A percentile compares a stretch with the other conserved stretches of the same genome.
phyloP scores from a whole-genome alignment of 2,113 vertebrate genomes.

The Chaenogobius annularis region DNA sequence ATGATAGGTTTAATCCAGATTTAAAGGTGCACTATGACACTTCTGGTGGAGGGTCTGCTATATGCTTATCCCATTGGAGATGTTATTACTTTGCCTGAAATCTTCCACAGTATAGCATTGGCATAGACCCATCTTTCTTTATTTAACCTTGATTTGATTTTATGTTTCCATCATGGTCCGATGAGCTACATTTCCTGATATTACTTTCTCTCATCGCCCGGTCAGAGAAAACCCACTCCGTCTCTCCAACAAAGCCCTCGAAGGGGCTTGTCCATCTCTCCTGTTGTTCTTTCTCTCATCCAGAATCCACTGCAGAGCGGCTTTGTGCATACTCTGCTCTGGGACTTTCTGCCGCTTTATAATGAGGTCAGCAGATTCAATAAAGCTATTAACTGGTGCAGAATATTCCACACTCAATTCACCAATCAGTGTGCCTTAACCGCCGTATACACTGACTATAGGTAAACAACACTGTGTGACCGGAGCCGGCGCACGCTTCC shows the following conservation, averaged over 20 bases:
- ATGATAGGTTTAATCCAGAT: neutral
- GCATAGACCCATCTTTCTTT: too few species aligned
- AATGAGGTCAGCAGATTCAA: constrained; percentile 72
- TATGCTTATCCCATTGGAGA: neutral
- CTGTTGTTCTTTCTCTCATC: constrained; percentile 1
- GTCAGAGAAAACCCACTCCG: neutral
- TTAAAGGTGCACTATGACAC: neutral
- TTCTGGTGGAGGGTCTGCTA: neutral
- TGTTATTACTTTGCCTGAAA: neutral
- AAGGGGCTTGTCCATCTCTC: neutral
- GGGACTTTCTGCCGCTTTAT: constrained; percentile 68
- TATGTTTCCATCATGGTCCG: neutral
- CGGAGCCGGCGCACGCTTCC: constrained; percentile 22
- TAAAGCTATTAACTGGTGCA: constrained; percentile 61
- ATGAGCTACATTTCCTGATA: neutral
- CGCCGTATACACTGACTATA: constrained; percentile 14
- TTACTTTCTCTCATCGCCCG: neutral
- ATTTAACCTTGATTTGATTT: neutral
- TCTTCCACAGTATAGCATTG: neutral
- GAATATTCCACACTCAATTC: constrained; percentile 60
- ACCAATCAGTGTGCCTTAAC: constrained; percentile 48
- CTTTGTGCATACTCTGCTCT: constrained; percentile 71
- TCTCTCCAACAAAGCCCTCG: neutral
- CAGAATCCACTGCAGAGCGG: constrained; percentile 32
- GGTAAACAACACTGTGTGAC: constrained; percentile 44